Base-by-base conservation (phyloP, 1,140 invertebrate genomes). In the honey bee (Apis mellifera) region DNA sequence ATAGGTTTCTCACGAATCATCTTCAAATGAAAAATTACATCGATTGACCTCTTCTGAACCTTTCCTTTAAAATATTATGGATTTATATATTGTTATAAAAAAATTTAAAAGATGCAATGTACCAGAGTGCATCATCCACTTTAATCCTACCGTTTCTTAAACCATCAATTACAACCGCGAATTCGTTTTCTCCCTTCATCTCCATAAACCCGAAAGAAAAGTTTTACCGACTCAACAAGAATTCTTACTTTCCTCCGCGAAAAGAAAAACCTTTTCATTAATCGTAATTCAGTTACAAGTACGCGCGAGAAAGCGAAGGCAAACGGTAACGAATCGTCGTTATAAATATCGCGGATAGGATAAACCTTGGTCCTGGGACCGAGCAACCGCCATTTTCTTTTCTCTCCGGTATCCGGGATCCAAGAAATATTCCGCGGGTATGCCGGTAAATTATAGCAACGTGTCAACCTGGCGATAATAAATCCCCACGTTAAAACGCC, bases 381-480 rank as follows among this genome's bases (percentile, higher is more conserved):
- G 48, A 4, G 55, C 32, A 0, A 68, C 48, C 52, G 66, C 70
- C 54, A n/a, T 50, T 59, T 59, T 66, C n/a, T 59, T 68, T 50
- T 54, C 62, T 54, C 62, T 21, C 15, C 32, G 60, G 79, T 72
- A 72, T 54, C 54, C 76, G 65, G 32, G 78, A 48, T 65, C 60
- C 42, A 65, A 57, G 54, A 59, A 75, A 59, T 81, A 81, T 81
- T 81, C 72, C 62, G 42, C 71, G 54, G 32, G 57, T 17, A 54
- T 52, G n/a, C 17, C 70, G 70, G 72, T 81, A 57, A 81, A 81
- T 81, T 81, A 75, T 68, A 23, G 64, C 70, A 32, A 57, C 62
- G 52, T 59, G 79, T 75, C 79, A 66, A 81, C 79, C 54, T 52
- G 32, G 19, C 8, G 48, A 78, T 66, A 72, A 81, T 81, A 81